Percentiles rank a stretch among this genome's conserved stretches.
Conservation (phyloP, 2,888 invertebrate species). For the Megastigmus dorsalis region DNA sequence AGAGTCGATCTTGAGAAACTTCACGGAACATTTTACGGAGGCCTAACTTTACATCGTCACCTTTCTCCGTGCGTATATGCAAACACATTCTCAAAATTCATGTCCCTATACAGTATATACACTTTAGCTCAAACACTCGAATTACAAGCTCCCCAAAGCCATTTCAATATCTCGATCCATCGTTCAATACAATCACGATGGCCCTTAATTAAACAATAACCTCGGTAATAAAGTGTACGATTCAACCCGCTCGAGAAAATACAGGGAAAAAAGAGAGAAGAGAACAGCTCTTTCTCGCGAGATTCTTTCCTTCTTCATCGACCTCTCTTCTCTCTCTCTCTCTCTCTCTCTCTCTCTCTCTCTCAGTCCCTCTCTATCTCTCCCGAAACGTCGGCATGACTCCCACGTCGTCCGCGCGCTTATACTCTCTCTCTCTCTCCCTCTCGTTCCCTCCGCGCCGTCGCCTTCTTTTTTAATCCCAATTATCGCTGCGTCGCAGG, state of each 20-base stretch:
- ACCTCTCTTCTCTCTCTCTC: neutral
- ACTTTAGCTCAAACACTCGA: too few relatives aligned
- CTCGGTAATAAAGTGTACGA: neutral
- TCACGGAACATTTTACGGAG: too few relatives aligned
- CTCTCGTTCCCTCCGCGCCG: slow-evolving; percentile 3
- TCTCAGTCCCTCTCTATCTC: slow-evolving; percentile 12
- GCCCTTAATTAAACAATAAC: slow-evolving; percentile 32
- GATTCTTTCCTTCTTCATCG: slow-evolving; percentile 21
- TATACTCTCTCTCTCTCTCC: neutral
- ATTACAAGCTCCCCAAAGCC: neutral
- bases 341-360: neutral
- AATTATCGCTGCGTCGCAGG: slow-evolving; percentile 59
- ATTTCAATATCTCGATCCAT: neutral
- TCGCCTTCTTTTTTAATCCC: slow-evolving; percentile 53
- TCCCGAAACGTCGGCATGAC: slow-evolving; percentile 20
- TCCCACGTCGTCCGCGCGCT: slow-evolving; percentile 35
- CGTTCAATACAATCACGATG: neutral
- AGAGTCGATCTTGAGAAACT: too few relatives aligned
- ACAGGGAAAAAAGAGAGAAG: slow-evolving; percentile 1
- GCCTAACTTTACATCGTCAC: too few relatives aligned
- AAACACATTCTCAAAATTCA: neutral
- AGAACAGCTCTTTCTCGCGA: too few relatives aligned
- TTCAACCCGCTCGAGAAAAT: neutral
- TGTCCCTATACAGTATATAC: too few relatives aligned
- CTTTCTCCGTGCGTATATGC: neutral